Evolutionary conservation across 2,888 invertebrate genomes (phyloP).

Genomic region (Drosophila diplacantha): DNA sequence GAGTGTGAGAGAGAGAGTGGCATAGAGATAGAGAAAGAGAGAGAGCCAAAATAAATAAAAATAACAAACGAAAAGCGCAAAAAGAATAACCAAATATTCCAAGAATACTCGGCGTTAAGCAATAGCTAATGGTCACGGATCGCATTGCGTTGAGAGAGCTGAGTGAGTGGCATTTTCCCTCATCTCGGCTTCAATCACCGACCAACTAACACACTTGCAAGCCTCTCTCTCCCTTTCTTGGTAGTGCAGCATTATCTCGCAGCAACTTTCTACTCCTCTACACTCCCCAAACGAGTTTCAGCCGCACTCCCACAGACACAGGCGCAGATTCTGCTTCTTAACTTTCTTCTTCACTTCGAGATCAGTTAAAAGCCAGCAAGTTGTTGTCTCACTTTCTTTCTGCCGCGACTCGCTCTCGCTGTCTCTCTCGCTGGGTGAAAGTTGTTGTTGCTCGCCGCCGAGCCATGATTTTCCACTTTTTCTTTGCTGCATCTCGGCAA

Average conservation of each 20-base stretch:
- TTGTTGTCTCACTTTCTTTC: conserved; percentile 38
- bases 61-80: conserved; percentile 8
- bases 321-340: conserved; percentile 37
- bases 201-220: conserved; percentile 27
- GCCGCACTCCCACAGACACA: conserved; percentile 12
- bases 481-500: conserved; percentile 44
- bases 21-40: conserved; percentile 5
- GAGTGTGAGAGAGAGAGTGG: conserved; percentile 1
- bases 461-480: conserved; percentile 72
- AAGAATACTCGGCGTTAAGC: conserved; percentile 17
- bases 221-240: background rate
- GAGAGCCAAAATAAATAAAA: conserved; percentile 9
- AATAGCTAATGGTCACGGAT: conserved; percentile 7
- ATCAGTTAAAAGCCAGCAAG: conserved; percentile 35
- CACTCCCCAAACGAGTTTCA: conserved; percentile 32
- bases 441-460: conserved; percentile 58
- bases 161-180: conserved; percentile 2
- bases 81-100: conserved; percentile 19
- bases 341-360: conserved; percentile 40
- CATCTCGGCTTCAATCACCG: conserved; percentile 5
- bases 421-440: conserved; percentile 51
- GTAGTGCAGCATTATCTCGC: conserved; percentile 34
- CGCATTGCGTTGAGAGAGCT: background rate
- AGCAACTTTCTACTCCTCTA: conserved; percentile 38
- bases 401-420: conserved; percentile 12